Evolutionary conservation across 2,797 vertebrate genomes (phyloP).

Genomic region (Syndactyla subalaris): DNA sequence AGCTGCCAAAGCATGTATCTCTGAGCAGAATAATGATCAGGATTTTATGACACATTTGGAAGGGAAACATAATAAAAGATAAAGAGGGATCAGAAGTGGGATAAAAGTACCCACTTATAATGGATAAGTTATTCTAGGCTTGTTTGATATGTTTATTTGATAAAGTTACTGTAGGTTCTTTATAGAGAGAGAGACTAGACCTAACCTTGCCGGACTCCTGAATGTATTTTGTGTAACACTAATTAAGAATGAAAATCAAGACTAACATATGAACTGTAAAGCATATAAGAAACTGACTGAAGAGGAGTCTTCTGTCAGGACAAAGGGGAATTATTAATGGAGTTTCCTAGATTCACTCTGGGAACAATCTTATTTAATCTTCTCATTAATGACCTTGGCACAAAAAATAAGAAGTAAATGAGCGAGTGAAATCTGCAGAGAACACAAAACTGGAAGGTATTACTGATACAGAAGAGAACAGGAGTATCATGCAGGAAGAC

Average conservation of each 20-base stretch:
- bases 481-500: background rate
- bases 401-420: constrained; percentile 4
- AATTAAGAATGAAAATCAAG: constrained; percentile 11
- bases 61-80: background rate
- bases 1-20: background rate
- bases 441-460: background rate
- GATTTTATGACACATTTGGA: background rate
- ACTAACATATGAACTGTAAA: background rate
- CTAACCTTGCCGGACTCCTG: background rate
- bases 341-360: background rate
- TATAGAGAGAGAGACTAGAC: background rate
- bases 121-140: background rate
- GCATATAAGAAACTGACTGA: background rate
- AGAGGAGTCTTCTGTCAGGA: background rate
- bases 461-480: background rate
- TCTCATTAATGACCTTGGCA: constrained; percentile 19
- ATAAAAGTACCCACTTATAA: background rate
- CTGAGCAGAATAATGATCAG: background rate
- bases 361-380: constrained; percentile 38
- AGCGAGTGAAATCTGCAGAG: background rate
- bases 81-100: background rate
- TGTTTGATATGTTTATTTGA: background rate
- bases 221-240: background rate
- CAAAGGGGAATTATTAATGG: background rate
- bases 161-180: background rate